Evolutionary conservation across 1,140 invertebrate genomes (phyloP).

Genomic region (Pemphigus obesinymphae): DNA sequence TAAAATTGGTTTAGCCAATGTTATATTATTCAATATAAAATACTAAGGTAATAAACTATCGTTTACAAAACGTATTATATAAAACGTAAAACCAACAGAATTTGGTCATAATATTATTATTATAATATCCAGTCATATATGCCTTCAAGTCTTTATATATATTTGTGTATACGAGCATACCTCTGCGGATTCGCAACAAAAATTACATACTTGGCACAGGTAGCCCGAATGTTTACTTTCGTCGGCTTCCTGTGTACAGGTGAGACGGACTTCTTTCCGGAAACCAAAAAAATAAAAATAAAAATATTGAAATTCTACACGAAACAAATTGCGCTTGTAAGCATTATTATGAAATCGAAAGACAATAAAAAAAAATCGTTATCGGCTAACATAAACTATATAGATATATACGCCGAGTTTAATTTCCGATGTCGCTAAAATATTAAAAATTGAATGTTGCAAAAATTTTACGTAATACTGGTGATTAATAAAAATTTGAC

Average conservation of each 20-base stretch:
- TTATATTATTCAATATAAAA: neutral
- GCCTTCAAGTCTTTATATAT: neutral
- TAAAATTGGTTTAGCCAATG: neutral
- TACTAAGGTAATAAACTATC: neutral
- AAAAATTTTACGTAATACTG: neutral
- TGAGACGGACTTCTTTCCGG: slow-evolving; percentile 29
- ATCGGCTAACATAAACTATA: neutral
- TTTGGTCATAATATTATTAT: neutral
- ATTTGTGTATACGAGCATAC: neutral
- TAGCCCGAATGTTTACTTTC: slow-evolving; percentile 9
- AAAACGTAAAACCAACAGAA: neutral
- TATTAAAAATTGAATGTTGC: neutral
- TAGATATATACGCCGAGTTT: neutral
- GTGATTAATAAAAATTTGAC: neutral
- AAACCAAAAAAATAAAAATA: slow-evolving; percentile 24
- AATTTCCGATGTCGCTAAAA: neutral
- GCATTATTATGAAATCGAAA: slow-evolving; percentile 22
- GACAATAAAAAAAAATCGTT: slow-evolving; percentile 4
- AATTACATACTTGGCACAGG: neutral
- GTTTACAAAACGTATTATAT: neutral
- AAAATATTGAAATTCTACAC: slow-evolving; percentile 39
- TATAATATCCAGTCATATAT: no score
- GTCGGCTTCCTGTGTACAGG: slow-evolving; percentile 36
- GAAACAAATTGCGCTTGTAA: slow-evolving; percentile 25
- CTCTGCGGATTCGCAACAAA: neutral